Base-by-base conservation (phyloP, 2,888 invertebrate species). In the Spicauda simplicius region DNA sequence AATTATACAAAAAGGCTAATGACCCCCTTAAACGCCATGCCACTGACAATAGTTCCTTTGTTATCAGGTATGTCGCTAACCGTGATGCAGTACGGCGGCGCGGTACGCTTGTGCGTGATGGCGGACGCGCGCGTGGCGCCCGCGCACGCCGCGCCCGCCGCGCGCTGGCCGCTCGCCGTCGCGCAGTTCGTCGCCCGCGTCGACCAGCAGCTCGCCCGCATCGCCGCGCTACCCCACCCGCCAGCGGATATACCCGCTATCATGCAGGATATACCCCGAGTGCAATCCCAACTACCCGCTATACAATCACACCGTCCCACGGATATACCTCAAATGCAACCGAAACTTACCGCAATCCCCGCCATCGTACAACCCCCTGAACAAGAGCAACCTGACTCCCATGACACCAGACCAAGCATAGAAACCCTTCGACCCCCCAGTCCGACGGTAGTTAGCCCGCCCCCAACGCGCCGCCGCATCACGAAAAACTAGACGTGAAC, bases 1-100 rank as follows among this genome's bases (percentile, higher is more conserved):
- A n/a, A n/a, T n/a, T n/a, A n/a, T n/a, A n/a, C n/a, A n/a, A n/a
- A n/a, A n/a, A n/a, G n/a, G n/a, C n/a, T n/a, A n/a, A n/a, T n/a
- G n/a, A n/a, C n/a, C n/a, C n/a, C n/a, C n/a, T n/a, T n/a, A n/a
- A n/a, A n/a, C n/a, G n/a, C n/a, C n/a, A n/a, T n/a, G n/a, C n/a
- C n/a, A n/a, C n/a, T n/a, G n/a, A n/a, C n/a, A n/a, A n/a, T n/a
- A n/a, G n/a, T n/a, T 25, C 5, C 2, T 25, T 8, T 33, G 33
- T 45, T n/a, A 1, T 12, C 85, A 96, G 96, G 96, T 81, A 94
- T 96, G 90, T 96, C 96, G 0, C 85, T 96, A 70, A 96, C 96
- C 58, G 90, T 96, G 60, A 95, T 96, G 75, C 95, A 95, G 78
- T 96, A 96, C 80, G 95, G 94, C 0, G 94, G 94, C 73, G 93